Evolutionary conservation across 1,140 invertebrate species (phyloP), one percentile per base, ranked within the genome.

Genomic region (Drosophila triauraria): DNA sequence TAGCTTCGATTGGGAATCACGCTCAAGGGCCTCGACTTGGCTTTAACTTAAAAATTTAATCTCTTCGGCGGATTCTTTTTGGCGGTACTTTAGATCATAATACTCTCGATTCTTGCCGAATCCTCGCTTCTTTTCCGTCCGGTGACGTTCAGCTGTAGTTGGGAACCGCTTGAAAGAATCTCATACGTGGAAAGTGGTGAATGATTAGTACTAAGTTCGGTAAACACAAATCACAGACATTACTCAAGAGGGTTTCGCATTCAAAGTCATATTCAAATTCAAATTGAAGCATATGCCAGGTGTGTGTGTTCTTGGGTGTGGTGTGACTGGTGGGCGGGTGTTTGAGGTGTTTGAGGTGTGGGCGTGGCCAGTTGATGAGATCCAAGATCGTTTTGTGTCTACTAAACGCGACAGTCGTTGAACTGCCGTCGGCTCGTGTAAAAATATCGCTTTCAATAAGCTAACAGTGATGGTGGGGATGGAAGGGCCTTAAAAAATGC

Each of bases 241-340:
- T 63, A 85, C 70, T 77, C 68, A 63, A 82, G 67, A 62, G 67
- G 47, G 54, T 25, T 80, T 80, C 54, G 47, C 60, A 76, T 82
- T 82, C 65, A 68, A 72, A 75, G 62, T 69, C 59, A 79, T 54
- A 70, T 69, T 59, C 54, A 74, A 72, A 82, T 82, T 78, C 69
- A 67, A 85, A 75, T 74, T 70, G 64, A 77, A 68, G 74, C 60
- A 77, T 74, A 82, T 87, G 83, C 84, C 83, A 88, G 80, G 63
- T 48, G 79, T 77, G 17, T 13, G 62, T 50, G 48, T 72, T 13
- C 54, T 13, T 48, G 20, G 25, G 42, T 60, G 38, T 69, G 38
- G 5, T 30, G 2, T 60, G 57, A 8, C 42, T 40, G 9, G 47
- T 42, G 32, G 32, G 60, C 4, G 46, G 51, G 50, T 75, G 32